These are phyloP conservation scores for Zeus faber DNA, from an alignment of 2,113 vertebrate species.

Conservation along the genomic window DNA sequence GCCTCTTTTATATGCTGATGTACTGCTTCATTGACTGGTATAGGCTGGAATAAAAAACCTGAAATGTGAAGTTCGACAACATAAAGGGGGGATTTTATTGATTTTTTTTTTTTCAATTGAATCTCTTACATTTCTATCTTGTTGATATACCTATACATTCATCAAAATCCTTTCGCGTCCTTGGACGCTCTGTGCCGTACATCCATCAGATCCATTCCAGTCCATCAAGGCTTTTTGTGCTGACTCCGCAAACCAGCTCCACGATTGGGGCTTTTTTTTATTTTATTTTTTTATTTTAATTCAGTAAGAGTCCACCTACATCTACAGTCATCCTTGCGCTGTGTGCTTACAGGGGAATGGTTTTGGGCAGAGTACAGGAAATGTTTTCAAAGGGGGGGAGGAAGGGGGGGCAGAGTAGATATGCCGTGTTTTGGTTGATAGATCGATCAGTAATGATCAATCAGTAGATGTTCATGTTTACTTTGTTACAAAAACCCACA, in stretches of 20 bases:
- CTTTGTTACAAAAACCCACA: constrained; percentile 50
- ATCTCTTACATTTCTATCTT: constrained; percentile 38
- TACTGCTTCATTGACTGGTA: too few species aligned
- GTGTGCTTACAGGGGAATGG: constrained; percentile 40
- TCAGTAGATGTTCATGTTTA: too few species aligned
- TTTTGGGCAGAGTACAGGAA: constrained; percentile 35
- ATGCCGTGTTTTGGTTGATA: constrained; percentile 21
- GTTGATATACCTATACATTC: constrained; percentile 59
- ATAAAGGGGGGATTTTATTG: constrained; percentile 65
- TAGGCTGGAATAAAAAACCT: constrained; percentile 13
- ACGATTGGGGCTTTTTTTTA: too few species aligned
- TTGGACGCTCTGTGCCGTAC: constrained; percentile 20
- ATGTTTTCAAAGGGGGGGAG: constrained; percentile 10
- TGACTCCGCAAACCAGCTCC: not conserved
- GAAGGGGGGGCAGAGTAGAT: constrained; percentile 11
- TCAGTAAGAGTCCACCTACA: constrained; percentile 1
- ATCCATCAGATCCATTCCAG: not conserved
- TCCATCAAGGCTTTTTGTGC: not conserved
- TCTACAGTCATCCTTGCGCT: constrained; percentile 26
- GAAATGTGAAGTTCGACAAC: constrained; percentile 43
- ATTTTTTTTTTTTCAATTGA: constrained; percentile 34
- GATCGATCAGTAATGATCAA: too few species aligned
- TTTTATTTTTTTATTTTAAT: too few species aligned
- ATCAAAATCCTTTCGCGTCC: constrained; percentile 28
- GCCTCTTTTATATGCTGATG: too few species aligned